phyloP scores from a whole-genome alignment of 2,113 vertebrate species.

The Thermophis baileyi region DNA sequence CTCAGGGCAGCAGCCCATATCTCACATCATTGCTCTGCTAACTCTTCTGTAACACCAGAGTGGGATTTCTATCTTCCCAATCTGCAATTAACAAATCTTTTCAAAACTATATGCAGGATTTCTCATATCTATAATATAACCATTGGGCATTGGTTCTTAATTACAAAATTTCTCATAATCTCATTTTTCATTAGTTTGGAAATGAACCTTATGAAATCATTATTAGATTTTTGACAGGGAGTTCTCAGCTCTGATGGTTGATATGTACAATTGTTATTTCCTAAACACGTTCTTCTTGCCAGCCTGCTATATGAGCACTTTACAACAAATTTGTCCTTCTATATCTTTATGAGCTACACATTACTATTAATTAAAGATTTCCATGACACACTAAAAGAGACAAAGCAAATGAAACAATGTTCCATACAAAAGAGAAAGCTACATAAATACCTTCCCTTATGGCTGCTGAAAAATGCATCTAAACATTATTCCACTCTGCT shows the following conservation, averaged over 20 bases:
- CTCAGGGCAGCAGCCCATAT: neutral
- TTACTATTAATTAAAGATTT: constrained; percentile 41
- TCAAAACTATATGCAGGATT: constrained; percentile 7
- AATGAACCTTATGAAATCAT: constrained; percentile 29
- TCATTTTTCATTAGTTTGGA: constrained; percentile 38
- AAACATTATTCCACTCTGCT: constrained; percentile 10
- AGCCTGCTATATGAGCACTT: neutral
- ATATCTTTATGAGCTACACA: constrained; percentile 5
- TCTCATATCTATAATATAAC: constrained; percentile 22
- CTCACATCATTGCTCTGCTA: neutral
- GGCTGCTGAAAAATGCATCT: constrained; percentile 13
- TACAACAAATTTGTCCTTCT: constrained; percentile 28
- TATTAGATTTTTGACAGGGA: constrained; percentile 25
- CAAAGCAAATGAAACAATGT: constrained; percentile 1
- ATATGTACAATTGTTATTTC: constrained; percentile 38
- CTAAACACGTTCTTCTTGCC: constrained; percentile 15
- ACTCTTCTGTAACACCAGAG: neutral
- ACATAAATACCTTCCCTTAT: constrained; percentile 4
- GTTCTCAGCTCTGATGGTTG: constrained; percentile 10
- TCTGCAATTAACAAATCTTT: neutral
- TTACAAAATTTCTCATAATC: constrained; percentile 24
- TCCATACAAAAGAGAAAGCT: neutral
- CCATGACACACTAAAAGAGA: constrained; percentile 35
- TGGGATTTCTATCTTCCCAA: constrained; percentile 23
- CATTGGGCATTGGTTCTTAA: constrained; percentile 24